Percentiles rank a stretch among this genome's conserved stretches.
Evolutionary conservation across 2,797 vertebrate species (phyloP).

Genomic region (Austrolebias charrua): DNA sequence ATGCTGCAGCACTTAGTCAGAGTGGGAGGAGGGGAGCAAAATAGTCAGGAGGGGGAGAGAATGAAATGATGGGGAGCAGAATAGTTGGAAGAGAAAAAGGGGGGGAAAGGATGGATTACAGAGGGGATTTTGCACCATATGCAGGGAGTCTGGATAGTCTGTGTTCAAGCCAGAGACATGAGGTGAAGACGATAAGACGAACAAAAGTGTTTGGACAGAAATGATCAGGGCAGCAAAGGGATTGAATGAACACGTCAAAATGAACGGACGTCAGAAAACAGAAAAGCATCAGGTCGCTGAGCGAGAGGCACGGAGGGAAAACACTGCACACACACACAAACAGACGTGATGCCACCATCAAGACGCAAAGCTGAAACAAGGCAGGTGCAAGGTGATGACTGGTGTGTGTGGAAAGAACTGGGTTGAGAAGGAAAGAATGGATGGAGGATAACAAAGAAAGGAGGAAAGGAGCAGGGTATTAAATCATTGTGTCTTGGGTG

Average conservation of each 20-base stretch:
- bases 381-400: conserved; percentile 54
- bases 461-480: conserved; percentile 61
- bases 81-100: conserved; percentile 39
- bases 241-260: conserved; percentile 45
- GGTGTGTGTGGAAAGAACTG: conserved; percentile 62
- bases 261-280: conserved; percentile 42
- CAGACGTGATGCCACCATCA: conserved; percentile 44
- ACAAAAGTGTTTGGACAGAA: conserved; percentile 54
- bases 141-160: conserved; percentile 25
- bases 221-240: conserved; percentile 30
- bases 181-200: not conserved
- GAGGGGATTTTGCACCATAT: conserved; percentile 25
- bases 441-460: conserved; percentile 39
- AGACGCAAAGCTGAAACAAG: conserved; percentile 47
- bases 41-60: conserved; percentile 40
- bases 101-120: conserved; percentile 33
- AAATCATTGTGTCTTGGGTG: conserved; percentile 74
- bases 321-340: conserved; percentile 31
- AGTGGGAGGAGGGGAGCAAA: conserved; percentile 69
- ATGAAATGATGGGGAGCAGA: conserved; percentile 56
- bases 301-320: conserved; percentile 18
- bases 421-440: conserved; percentile 58
- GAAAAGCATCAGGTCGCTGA: conserved; percentile 26
- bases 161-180: conserved; percentile 5
- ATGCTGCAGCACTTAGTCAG: conserved; percentile 79